Percentiles rank a stretch among this genome's conserved stretches.
phyloP scores from a whole-genome alignment of 2,113 vertebrate genomes.

The Columba janthina region DNA sequence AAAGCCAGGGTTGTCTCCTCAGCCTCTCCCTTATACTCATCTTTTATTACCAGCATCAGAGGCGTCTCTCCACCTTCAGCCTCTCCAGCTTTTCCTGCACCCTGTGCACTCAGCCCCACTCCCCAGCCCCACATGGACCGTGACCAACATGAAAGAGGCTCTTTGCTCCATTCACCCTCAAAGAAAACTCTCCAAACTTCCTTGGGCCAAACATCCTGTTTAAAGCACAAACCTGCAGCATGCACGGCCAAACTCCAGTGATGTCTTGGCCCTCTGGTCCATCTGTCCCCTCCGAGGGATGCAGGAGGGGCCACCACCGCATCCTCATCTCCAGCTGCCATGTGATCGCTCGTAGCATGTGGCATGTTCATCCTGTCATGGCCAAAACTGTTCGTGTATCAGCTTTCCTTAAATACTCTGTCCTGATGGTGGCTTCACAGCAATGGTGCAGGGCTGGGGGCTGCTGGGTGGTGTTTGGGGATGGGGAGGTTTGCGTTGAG shows the following conservation, averaged over 20 bases:
- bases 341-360: accelerated
- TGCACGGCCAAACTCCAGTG: accelerated
- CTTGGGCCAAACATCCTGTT: too few relatives aligned
- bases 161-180: not conserved
- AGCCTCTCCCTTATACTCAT: not conserved
- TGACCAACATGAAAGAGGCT: not conserved
- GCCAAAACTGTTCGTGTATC: too few relatives aligned
- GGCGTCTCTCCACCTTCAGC: not conserved
- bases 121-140: not conserved
- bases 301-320: not conserved
- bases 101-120: not conserved
- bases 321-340: not conserved
- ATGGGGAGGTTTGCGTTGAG: not conserved
- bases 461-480: not conserved
- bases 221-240: not conserved
- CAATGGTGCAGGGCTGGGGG: not conserved
- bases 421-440: not conserved
- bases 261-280: not conserved
- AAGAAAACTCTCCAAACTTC: not conserved
- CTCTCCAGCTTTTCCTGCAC: not conserved
- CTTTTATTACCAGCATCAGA: not conserved
- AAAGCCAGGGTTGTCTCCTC: not conserved
- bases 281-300: not conserved
- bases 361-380: not conserved
- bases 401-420: not conserved